Evolutionary conservation across 2,113 vertebrate species (phyloP), one percentile per base, ranked within the genome.

Genomic region (Daphoenositta chrysoptera): DNA sequence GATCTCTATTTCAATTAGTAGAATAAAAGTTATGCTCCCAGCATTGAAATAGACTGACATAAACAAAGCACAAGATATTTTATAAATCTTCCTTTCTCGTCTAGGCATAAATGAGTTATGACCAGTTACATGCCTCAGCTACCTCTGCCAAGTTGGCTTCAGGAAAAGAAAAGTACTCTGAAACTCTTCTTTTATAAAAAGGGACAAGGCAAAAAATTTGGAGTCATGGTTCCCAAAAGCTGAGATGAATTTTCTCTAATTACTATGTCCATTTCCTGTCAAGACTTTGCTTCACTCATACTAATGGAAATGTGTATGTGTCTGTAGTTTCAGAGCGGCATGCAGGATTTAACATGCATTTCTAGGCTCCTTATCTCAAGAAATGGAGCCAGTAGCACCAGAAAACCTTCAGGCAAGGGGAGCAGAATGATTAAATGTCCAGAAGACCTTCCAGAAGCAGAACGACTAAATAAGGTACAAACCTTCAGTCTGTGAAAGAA

Each of bases 31-130:
- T 81, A 78, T 57, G 17, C 13, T 88, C 54, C 33, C n/a, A 86
- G 47, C 76, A 89, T 26, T 68, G 56, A 93, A 94, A 92, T 7
- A 92, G n/a, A 45, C 40, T 86, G 66, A 44, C 28, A 81, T 78
- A 90, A 96, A 95, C 83, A 90, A 90, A 92, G 51, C 11, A 68
- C 17, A 85, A 82, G 53, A 26, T 50, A 86, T 81, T 94, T 89
- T 92, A 71, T 85, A 90, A 73, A 91, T 83, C 19, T 66, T 85
- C 28, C 20, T 88, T 92, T 80, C 79, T 82, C 64, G 23, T 83
- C 60, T 87, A 78, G 65, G 48, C 3, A 5, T 83, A 80, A 94
- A 84, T 84, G 83, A 93, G 53, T 95, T 87, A 90, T 92, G 77
- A 89, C 68, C 92, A 93, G 44, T 60, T 95, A 89, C 28, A 65